Evolutionary conservation across 2,113 vertebrate genomes (phyloP).

Genomic region (Canis aureus): DNA sequence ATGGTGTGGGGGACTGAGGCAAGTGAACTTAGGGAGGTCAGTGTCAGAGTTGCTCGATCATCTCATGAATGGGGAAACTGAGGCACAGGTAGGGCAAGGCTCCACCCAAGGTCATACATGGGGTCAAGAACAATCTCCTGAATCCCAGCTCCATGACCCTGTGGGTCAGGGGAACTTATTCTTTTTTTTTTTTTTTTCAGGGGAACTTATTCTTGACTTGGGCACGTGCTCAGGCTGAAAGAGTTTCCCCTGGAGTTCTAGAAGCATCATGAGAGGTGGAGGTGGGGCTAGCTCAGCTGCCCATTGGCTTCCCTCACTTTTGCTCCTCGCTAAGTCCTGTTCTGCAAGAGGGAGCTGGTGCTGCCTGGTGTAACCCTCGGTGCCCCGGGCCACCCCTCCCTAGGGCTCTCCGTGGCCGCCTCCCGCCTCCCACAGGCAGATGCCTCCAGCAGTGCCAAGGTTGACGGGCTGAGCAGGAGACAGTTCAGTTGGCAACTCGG

Average conservation of each 20-base stretch:
- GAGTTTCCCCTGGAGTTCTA: neutral
- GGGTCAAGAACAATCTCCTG: neutral
- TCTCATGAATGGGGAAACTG: neutral
- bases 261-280: neutral
- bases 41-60: accelerated
- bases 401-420: neutral
- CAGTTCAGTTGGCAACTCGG: neutral
- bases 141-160: neutral
- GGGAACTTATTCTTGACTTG: accelerated
- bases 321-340: neutral
- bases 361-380: neutral
- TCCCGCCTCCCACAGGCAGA: neutral
- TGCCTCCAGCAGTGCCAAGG: neutral
- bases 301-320: accelerated
- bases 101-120: neutral
- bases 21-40: neutral
- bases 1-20: neutral
- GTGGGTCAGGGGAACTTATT: accelerated
- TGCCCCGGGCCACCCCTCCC: neutral
- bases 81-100: neutral
- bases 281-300: accelerated
- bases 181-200: too few relatives aligned
- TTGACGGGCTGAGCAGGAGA: neutral
- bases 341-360: too few relatives aligned
- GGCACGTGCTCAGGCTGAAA: too few relatives aligned